Percentiles rank a stretch among this genome's conserved stretches.
Evolutionary conservation across 1,140 invertebrate species (phyloP).

Genomic region (Alviniconcha marisindica): DNA sequence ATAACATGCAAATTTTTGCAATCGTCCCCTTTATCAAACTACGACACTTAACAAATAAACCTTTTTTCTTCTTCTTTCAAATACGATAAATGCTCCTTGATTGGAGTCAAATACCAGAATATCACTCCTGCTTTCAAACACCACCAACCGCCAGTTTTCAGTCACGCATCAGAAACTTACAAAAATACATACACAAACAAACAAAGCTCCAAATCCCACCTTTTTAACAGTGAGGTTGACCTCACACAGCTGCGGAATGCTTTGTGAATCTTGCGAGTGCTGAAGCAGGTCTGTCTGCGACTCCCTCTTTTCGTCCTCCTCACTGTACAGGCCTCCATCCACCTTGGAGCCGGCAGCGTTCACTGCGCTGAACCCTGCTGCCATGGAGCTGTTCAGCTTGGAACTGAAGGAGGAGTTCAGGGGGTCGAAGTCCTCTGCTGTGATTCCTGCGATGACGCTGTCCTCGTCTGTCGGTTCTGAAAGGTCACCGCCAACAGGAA

Average conservation of each 20-base stretch:
- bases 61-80: too few relatives aligned
- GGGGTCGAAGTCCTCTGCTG: conserved; percentile 25
- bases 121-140: too few relatives aligned
- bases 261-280: background rate
- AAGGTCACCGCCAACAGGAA: too few relatives aligned
- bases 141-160: too few relatives aligned
- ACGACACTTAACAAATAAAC: too few relatives aligned
- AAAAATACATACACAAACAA: background rate
- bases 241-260: background rate
- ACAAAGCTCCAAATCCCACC: background rate
- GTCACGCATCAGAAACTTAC: too few relatives aligned
- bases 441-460: conserved; percentile 39
- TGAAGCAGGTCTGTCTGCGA: background rate
- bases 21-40: too few relatives aligned
- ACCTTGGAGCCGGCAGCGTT: background rate
- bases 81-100: too few relatives aligned
- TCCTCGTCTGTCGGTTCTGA: conserved; percentile 39
- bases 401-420: conserved; percentile 25
- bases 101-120: too few relatives aligned
- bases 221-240: conserved; percentile 10
- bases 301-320: background rate
- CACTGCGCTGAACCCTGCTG: background rate
- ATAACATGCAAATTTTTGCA: too few relatives aligned
- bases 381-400: background rate
- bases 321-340: background rate